These are phyloP conservation scores for Podargus strigoides DNA, from an alignment of 2,797 vertebrate genomes.

Conservation along the genomic window DNA sequence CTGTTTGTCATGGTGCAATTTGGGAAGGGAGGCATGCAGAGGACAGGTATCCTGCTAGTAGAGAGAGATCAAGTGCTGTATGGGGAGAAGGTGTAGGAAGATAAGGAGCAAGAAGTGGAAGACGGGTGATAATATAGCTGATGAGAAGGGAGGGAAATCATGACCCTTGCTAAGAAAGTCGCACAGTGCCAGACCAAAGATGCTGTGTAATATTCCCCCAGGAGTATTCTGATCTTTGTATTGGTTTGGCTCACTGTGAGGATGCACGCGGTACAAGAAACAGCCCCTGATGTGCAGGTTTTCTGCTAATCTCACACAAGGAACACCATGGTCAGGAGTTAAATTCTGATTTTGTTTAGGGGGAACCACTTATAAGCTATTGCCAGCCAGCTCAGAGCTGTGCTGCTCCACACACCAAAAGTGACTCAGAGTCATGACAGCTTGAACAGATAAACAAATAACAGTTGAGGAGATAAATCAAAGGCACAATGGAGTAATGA, in stretches of 20 bases:
- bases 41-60: not conserved
- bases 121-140: not conserved
- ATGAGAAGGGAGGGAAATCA: not conserved
- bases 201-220: not conserved
- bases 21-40: not conserved
- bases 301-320: not conserved
- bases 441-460: conserved; percentile 45
- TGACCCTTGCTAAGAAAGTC: not conserved
- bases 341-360: not conserved
- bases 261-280: not conserved
- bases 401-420: not conserved
- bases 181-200: not conserved
- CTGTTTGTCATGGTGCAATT: not conserved
- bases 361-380: not conserved
- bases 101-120: not conserved
- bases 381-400: not conserved
- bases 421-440: conserved; percentile 36
- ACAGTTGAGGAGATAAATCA: conserved; percentile 13
- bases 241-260: not conserved
- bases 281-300: not conserved
- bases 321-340: not conserved
- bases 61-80: not conserved
- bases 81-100: not conserved
- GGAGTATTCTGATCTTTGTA: not conserved
- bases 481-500: conserved; percentile 16